Evolutionary conservation across 1,140 invertebrate species (phyloP).

Genomic region (Nixonia krombeini): DNA sequence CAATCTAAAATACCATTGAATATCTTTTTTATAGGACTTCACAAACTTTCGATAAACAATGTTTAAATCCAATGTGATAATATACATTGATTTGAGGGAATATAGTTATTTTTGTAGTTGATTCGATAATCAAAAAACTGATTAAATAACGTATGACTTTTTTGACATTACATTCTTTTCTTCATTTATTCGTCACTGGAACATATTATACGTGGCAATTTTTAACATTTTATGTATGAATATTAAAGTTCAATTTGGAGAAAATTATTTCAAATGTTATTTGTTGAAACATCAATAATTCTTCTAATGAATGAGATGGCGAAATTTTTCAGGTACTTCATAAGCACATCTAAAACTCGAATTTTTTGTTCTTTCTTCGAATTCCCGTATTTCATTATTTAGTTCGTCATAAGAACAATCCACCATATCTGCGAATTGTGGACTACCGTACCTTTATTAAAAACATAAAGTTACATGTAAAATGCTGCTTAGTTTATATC

Average conservation of each 20-base stretch:
- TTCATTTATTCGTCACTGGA: no score
- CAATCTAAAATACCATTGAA: background rate
- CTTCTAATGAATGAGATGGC: background rate
- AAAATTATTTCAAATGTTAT: no score
- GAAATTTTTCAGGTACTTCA: background rate
- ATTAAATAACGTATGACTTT: no score
- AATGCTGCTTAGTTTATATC: no score
- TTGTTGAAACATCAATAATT: background rate
- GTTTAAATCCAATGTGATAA: no score
- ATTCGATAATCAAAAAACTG: no score
- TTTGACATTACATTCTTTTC: background rate
- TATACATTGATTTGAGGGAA: no score
- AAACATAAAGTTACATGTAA: no score
- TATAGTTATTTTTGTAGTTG: no score
- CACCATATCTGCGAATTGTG: conserved; percentile 23
- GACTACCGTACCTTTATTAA: conserved; percentile 8
- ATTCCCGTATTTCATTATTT: conserved; percentile 40
- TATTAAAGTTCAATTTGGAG: background rate
- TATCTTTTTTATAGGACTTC: background rate
- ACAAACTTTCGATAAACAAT: background rate
- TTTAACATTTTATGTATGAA: no score
- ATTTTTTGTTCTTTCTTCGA: conserved; percentile 20
- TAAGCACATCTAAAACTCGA: background rate
- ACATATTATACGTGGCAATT: no score
- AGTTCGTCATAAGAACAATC: conserved; percentile 37